Evolutionary conservation across 2,113 vertebrate species (phyloP), one percentile per base, ranked within the genome.

Genomic region (Rhinichthys klamathensis): DNA sequence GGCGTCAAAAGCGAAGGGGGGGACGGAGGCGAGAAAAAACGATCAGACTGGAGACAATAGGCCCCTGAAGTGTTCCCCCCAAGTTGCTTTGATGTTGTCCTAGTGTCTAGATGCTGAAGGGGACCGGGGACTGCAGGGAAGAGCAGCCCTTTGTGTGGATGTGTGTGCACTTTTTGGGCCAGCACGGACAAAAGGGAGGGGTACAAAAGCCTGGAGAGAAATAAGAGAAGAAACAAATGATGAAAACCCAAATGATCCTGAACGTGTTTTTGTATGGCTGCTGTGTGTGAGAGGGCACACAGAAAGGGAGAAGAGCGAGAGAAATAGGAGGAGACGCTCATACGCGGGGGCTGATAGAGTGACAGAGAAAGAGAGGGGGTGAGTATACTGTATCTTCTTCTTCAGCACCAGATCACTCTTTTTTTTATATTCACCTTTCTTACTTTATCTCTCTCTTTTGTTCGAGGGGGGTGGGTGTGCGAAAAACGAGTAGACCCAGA

Each of bases 1-100:
- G 93, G 90, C 90, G 85, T 90, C 84, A 88, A 93, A 89, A 91
- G 90, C 83, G 93, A 93, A 94, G 96, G 95, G 89, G 95, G 95
- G 95, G 95, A 83, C 79, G 6, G 93, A 86, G 92, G 88, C 91
- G 91, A 94, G 94, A 91, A 93, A 93, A 93, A 93, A 93, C 90
- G 92, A 93, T 93, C 94, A 92, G 93, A 93, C 91, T 92, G 87
- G 93, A 94, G 95, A 96, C 95, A 96, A 96, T 95, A 95, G 95
- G 95, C 94, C 96, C 94, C 94, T 94, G 89, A 94, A 95, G 93
- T 94, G 92, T 93, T 92, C 95, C 94, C 95, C 92, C 90, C 94
- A 93, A 96, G 91, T 95, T 93, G 94, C 95, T 95, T 95, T 95
- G 95, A 96, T 95, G 95, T 94, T 95, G 94, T 92, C 94, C 95